phyloP scores from a whole-genome alignment of 2,113 vertebrate species.

The Takifugu bimaculatus region DNA sequence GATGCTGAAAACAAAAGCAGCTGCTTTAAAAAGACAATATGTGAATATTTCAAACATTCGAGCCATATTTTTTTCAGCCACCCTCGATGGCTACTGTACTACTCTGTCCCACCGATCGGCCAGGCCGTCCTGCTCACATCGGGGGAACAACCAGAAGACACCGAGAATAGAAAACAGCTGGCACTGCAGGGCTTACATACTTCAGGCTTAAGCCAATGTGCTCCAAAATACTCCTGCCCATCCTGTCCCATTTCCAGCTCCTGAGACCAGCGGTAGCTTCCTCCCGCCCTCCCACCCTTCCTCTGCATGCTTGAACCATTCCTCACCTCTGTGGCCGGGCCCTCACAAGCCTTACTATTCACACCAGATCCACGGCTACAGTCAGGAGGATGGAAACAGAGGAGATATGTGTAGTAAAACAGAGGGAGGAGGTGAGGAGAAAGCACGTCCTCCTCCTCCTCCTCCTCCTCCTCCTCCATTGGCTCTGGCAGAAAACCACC shows the following conservation, averaged over 20 bases:
- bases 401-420: slow-evolving; percentile 32
- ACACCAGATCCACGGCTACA: slow-evolving; percentile 54
- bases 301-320: slow-evolving; percentile 51
- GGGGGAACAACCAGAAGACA: slow-evolving; percentile 55
- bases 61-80: too few relatives aligned
- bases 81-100: background rate
- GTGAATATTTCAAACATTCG: too few relatives aligned
- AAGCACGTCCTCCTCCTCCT: slow-evolving; percentile 34
- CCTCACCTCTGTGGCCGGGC: slow-evolving; percentile 57
- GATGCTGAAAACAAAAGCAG: too few relatives aligned
- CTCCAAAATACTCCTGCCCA: slow-evolving; percentile 65
- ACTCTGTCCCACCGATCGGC: slow-evolving; percentile 51
- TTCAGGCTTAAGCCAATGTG: slow-evolving; percentile 68
- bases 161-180: slow-evolving; percentile 80
- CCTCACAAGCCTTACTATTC: slow-evolving; percentile 47
- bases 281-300: background rate
- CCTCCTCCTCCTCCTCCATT: slow-evolving; percentile 28
- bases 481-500: slow-evolving; percentile 32
- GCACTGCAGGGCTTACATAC: slow-evolving; percentile 72
- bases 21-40: too few relatives aligned
- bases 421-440: slow-evolving; percentile 16
- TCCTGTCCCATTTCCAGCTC: slow-evolving; percentile 53
- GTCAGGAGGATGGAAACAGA: slow-evolving; percentile 42
- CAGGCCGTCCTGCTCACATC: slow-evolving; percentile 52
- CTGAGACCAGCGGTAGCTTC: slow-evolving; percentile 48